Percentiles rank a stretch among this genome's conserved stretches.
phyloP scores from a whole-genome alignment of 2,113 vertebrate species.

The Caranx ignobilis region DNA sequence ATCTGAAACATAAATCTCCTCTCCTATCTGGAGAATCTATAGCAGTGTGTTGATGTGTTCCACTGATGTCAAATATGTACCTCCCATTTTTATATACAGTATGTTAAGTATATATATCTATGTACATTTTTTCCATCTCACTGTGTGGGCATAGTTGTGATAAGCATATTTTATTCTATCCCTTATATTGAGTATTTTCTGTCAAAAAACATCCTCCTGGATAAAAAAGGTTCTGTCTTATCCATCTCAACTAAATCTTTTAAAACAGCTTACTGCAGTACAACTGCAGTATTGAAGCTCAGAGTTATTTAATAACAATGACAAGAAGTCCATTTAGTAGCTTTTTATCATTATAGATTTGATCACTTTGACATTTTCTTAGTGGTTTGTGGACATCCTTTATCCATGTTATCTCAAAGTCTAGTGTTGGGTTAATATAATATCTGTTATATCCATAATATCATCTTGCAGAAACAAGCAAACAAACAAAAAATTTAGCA shows the following conservation, averaged over 20 bases:
- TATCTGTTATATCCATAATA: background rate
- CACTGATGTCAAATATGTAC: background rate
- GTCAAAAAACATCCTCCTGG: background rate
- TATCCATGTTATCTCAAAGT: background rate
- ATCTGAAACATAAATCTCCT: background rate
- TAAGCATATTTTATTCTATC: background rate
- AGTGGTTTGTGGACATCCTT: too few species aligned
- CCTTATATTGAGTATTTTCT: too few species aligned
- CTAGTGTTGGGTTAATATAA: background rate
- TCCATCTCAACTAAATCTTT: background rate
- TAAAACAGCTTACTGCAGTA: too few species aligned
- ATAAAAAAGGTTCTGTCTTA: background rate
- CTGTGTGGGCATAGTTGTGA: background rate
- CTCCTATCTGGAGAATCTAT: background rate
- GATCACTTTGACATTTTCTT: background rate
- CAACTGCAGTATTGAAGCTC: background rate
- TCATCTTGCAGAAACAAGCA: background rate
- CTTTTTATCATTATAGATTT: background rate
- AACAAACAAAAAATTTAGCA: background rate
- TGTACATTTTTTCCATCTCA: background rate
- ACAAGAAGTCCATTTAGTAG: background rate
- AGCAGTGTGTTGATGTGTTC: background rate
- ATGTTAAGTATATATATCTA: too few species aligned
- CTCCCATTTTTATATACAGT: background rate
- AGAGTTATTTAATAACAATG: background rate